phyloP scores from a whole-genome alignment of 2,113 vertebrate species.

The Spilogale gracilis region DNA sequence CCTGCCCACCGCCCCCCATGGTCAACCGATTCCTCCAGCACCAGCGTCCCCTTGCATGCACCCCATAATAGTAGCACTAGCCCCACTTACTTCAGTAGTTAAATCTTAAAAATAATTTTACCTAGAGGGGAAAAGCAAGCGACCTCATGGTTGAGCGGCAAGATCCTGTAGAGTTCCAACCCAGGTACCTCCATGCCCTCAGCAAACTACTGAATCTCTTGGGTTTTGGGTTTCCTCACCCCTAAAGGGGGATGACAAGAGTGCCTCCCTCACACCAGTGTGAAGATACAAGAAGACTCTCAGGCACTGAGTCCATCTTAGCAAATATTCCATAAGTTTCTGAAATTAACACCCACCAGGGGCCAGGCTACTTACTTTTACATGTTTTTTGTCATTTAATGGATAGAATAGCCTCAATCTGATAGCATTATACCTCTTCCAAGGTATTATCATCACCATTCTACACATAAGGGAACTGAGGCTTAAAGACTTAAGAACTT shows the following conservation, averaged over 20 bases:
- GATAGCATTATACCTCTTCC: not conserved
- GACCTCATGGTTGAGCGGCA: not conserved
- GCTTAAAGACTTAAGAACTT: not conserved
- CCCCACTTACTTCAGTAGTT: not conserved
- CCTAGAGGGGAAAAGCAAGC: not conserved
- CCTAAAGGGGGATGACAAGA: not conserved
- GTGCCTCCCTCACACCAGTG: not conserved
- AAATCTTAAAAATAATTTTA: slow-evolving; percentile 25
- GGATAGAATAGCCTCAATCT: slow-evolving; percentile 7
- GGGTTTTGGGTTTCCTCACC: not conserved
- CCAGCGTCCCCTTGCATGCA: not conserved
- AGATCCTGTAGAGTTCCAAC: not conserved
- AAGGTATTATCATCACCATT: not conserved
- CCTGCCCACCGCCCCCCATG: not conserved
- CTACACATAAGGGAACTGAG: not conserved
- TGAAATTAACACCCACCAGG: not conserved
- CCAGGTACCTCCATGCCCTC: not conserved
- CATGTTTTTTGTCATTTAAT: slow-evolving; percentile 13
- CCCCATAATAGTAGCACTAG: not conserved
- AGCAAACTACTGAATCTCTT: not conserved
- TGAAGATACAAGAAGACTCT: not conserved
- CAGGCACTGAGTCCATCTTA: not conserved
- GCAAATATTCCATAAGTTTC: not conserved
- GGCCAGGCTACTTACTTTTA: not conserved
- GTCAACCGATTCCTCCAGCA: not conserved